These are phyloP conservation scores for Tiliqua scincoides DNA, from an alignment of 2,113 vertebrate species.

Conservation along the genomic window DNA sequence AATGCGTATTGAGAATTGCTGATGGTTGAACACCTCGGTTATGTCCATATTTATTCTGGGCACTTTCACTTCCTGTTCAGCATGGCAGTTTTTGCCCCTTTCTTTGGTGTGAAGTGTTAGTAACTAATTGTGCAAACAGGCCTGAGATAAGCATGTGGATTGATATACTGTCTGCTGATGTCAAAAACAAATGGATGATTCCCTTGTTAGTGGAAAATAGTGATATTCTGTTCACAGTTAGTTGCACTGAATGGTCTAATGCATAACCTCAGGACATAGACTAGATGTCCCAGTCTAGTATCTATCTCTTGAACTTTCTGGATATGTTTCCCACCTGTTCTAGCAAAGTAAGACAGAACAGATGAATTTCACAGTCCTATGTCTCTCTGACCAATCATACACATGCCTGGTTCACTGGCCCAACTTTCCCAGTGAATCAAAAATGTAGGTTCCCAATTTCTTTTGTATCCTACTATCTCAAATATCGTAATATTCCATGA, in stretches of 20 bases:
- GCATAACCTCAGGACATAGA: too few relatives aligned
- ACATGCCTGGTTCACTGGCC: too few relatives aligned
- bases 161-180: background rate
- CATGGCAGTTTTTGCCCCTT: background rate
- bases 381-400: too few relatives aligned
- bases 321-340: too few relatives aligned
- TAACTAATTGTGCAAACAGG: background rate
- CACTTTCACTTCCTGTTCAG: background rate
- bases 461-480: too few relatives aligned
- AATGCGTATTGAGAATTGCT: background rate
- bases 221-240: background rate
- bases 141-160: background rate
- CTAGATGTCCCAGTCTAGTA: too few relatives aligned
- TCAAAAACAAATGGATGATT: background rate
- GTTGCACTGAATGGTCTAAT: background rate
- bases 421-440: too few relatives aligned
- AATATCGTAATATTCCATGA: too few relatives aligned
- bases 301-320: too few relatives aligned
- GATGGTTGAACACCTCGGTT: background rate
- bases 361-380: too few relatives aligned
- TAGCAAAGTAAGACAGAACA: too few relatives aligned
- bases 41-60: background rate
- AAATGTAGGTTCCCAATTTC: too few relatives aligned
- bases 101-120: background rate
- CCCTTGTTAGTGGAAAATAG: background rate